Evolutionary conservation across 2,888 invertebrate genomes (phyloP), one percentile per base, ranked within the genome.

Genomic region (Pyrrhia umbra): DNA sequence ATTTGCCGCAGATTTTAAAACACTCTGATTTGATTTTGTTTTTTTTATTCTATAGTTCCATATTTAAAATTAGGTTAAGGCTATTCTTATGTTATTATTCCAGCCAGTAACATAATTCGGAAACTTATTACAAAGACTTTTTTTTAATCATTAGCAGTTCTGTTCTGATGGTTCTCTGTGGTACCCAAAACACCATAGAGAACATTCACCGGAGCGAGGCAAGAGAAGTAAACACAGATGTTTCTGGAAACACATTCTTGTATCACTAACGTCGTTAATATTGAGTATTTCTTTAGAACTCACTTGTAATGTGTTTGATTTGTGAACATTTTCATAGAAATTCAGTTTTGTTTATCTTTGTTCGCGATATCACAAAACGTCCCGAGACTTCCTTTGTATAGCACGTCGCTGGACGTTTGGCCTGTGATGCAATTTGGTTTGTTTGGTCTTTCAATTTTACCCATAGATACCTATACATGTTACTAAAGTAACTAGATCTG

Each of bases 181-280:
- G 18, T 45, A 61, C 42, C 3, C 23, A 2, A 34, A 52, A 45
- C 50, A 27, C 62, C 34, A 42, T 47, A 39, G 30, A 54, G 23
- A 34, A 39, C 9, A 18, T 43, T 34, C 34, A 37, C 20, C n/a
- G n/a, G 5, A 13, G 23, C 21, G 8, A 8, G 6, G 23, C 15
- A 6, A n/a, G 37, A 37, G 37, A 71, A 20, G 16, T 57, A 75
- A 78, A 79, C 69, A 75, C 75, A 78, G 75, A 60, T 68, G 75
- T 68, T 75, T 64, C 42, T 57, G 27, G 39, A 50, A 65, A 43
- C 9, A 58, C 27, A 57, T 72, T 62, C 18, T 58, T 73, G 27
- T 42, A 39, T 51, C 45, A 39, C 51, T 63, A 55, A 59, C 40
- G 34, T 58, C 20, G 10, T 15, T 43, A 59, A 16, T 37, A 57